Percentiles rank a stretch among this genome's conserved stretches.
These are phyloP conservation scores for Musca vetustissima DNA, from an alignment of 1,140 invertebrate species.

Conservation along the genomic window DNA sequence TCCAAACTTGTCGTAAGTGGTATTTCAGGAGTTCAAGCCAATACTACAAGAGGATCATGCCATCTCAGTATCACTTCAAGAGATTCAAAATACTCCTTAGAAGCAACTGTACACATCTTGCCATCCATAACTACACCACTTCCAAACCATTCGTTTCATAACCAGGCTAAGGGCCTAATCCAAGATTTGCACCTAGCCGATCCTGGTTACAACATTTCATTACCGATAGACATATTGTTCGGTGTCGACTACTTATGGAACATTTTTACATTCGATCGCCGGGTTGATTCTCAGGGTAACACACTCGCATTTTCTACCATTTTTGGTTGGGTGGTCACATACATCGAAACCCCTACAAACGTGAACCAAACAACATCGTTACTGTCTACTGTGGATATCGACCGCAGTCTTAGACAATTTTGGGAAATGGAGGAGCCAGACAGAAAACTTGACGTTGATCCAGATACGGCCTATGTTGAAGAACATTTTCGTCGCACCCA, in stretches of 20 bases:
- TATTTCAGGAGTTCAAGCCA: slow-evolving; percentile 8
- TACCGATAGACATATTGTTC: background rate
- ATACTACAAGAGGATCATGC: background rate
- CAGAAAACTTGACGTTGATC: background rate
- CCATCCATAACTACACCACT: slow-evolving; percentile 20
- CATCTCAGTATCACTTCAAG: background rate
- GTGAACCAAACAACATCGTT: too few species aligned
- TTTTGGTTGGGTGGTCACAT: too few species aligned
- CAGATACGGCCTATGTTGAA: background rate
- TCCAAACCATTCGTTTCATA: background rate
- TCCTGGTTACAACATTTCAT: background rate
- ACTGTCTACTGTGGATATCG: too few species aligned
- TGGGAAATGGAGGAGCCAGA: background rate
- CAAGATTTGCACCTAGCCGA: background rate
- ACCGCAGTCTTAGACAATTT: background rate
- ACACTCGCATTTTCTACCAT: too few species aligned
- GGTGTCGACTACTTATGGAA: background rate
- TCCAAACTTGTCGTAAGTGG: slow-evolving; percentile 11
- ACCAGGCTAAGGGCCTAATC: too few species aligned
- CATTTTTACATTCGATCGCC: background rate
- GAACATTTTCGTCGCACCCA: background rate
- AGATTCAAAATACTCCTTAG: background rate
- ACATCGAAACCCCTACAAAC: too few species aligned
- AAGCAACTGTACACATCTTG: slow-evolving; percentile 1
- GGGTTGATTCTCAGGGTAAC: background rate